Base-by-base conservation (phyloP, 2,888 invertebrate genomes). In the Lepas anatifera region DNA sequence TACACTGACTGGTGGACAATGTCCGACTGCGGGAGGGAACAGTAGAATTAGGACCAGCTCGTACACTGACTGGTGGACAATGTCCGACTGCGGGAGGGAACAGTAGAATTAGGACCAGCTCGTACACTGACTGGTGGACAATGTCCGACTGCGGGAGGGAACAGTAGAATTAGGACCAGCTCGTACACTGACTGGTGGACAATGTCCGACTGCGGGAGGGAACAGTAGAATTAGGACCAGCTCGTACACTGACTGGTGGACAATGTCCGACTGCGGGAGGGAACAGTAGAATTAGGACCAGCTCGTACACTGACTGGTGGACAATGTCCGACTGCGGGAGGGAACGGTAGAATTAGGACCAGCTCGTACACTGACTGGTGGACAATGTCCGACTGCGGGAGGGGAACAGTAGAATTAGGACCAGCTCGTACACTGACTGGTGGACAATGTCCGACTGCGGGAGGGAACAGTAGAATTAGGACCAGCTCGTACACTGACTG, bases 131-230 rank as follows among this genome's bases (percentile, higher is more conserved):
- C 80, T 99, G 99, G 81, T 99, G 99, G 72, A 99, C 95, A 77
- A 99, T 97, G 81, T 99, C 99, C 76, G 98, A 99, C 97, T 99
- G 85, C 43, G 87, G n/a, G n/a, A n/a, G n/a, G n/a, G n/a, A n/a
- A n/a, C n/a, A n/a, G n/a, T n/a, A n/a, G n/a, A n/a, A n/a, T n/a
- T n/a, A n/a, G 98, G 73, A 99, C 97, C 80, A 99, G 84, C 82
- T 99, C 99, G 85, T 96, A 97, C 69, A 98, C 96, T 74, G 96
- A 95, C 80, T 99, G 99, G 81, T 99, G 99, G 72, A 99, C 95
- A 77, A 99, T 97, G 81, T 99, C 99, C 76, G 98, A 99, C 97
- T 99, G 85, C 43, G 87, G n/a, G n/a, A n/a, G n/a, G n/a, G n/a
- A n/a, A n/a, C n/a, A n/a, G n/a, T n/a, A n/a, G n/a, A n/a, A n/a